phyloP scores from a whole-genome alignment of 1,140 invertebrate genomes.

The Drosophila chauvacae region DNA sequence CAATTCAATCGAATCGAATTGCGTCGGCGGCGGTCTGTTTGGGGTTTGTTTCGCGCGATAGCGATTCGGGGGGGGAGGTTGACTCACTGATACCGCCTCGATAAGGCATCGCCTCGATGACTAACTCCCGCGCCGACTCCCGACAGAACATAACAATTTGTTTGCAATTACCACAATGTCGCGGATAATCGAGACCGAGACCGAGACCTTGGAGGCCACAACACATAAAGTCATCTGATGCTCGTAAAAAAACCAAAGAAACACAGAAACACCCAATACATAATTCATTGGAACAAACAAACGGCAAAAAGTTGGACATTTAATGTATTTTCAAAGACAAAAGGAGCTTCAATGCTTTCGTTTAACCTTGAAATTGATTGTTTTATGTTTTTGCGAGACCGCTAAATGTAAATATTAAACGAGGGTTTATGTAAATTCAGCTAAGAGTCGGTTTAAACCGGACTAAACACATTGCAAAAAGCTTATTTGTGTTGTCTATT shows the following conservation, averaged over 20 bases:
- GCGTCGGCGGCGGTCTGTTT: slow-evolving; percentile 21
- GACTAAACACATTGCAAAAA: not conserved
- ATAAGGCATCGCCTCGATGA: slow-evolving; percentile 29
- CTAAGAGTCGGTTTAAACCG: slow-evolving; percentile 1
- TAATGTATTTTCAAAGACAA: slow-evolving; percentile 17
- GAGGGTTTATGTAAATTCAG: slow-evolving; percentile 23
- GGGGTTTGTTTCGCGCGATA: slow-evolving; percentile 32
- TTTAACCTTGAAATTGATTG: slow-evolving; percentile 28
- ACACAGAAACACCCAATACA: not conserved
- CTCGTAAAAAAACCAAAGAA: not conserved
- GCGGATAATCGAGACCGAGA: slow-evolving; percentile 3
- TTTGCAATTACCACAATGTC: slow-evolving; percentile 22
- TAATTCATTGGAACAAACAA: slow-evolving; percentile 6
- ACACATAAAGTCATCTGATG: slow-evolving; percentile 4
- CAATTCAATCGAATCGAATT: slow-evolving; percentile 34
- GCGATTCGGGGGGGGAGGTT: not conserved
- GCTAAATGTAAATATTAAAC: slow-evolving; percentile 10
- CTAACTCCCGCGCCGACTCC: slow-evolving; percentile 5
- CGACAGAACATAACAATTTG: slow-evolving; percentile 9
- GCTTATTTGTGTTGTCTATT: not conserved
- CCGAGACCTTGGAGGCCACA: not conserved
- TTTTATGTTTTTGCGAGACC: slow-evolving; percentile 18
- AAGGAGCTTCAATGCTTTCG: slow-evolving; percentile 13
- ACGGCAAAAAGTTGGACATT: not conserved
- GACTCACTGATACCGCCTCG: slow-evolving; percentile 34